Evolutionary conservation across 2,113 vertebrate species (phyloP), one percentile per base, ranked within the genome.

Genomic region (Thalassarche chlororhynchos): DNA sequence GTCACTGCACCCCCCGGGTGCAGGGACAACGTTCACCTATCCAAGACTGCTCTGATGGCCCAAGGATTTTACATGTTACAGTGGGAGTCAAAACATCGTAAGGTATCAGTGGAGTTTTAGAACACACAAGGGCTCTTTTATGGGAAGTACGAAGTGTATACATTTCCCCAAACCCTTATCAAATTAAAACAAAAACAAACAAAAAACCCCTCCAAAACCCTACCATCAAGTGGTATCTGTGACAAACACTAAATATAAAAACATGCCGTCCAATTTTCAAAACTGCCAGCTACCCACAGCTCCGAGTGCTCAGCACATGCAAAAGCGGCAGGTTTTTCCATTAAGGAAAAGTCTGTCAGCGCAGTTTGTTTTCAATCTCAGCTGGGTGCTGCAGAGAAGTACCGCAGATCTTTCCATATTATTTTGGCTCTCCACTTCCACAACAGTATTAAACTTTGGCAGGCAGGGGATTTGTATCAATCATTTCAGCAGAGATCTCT

Each of bases 401-500:
- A 19, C 93, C 10, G 7, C 89, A 55, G 89, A 92, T 76, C 84
- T 90, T 90, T 77, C 92, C 84, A 21, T 76, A 32, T 77, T 86
- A 84, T 97, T 97, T 91, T 34, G 83, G 46, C 85, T 93, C 90
- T 68, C 87, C 44, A 12, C 72, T 85, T 74, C 93, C 74, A 64
- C 88, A 86, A 32, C 2, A 5, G 91, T 8, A 82, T 72, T 64
- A 62, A 71, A 75, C 91, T 90, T 87, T 64, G 94, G 68, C 83
- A 93, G 94, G 92, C 79, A 51, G 84, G 76, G 96, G 90, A 96
- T 97, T 94, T 96, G 88, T 17, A 87, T 21, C 83, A 18, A 52
- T 79, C 90, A 40, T 84, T 96, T 84, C 80, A 96, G 82, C 95
- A 95, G 90, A 91, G 96, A 84, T 57, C 90, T 95, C 91, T 57